Base-by-base conservation (phyloP, 1,140 invertebrate genomes). In the honey bee (Apis mellifera) region DNA sequence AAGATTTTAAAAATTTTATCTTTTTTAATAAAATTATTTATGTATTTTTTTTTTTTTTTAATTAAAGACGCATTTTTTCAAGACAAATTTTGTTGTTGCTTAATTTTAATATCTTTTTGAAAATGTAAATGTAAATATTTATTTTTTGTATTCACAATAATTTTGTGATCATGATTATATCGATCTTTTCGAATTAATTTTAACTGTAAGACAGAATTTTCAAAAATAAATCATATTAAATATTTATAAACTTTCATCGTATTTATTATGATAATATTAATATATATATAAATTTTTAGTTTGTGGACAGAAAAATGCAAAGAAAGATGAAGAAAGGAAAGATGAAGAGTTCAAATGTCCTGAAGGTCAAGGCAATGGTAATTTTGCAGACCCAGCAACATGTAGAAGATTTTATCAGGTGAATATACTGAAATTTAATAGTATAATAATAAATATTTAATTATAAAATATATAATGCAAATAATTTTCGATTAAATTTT, bases 341-440 rank as follows among this genome's bases (percentile, higher is more conserved):
- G 95, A 96, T 69, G 95, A 96, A 84, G 95, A 96, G 79, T 97
- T 97, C 84, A 92, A 92, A 75, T 97, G 97, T 90, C 97, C 97
- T 5, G 95, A 96, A 88, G 95, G 95, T 26, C 95, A 96, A 87
- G 98, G 97, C 83, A 98, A 98, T 91, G 98, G 98, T 73, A 98
- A 98, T 90, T 98, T 97, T 92, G 97, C 97, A n/a, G 97, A 98
- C 94, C 97, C 97, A 8, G 96, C 95, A 23, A 98, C 97, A 12
- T 98, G 97, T 90, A 95, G 97, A 84, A 95, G 97, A 89, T 98
- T 98, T 94, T 98, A 98, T 93, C 97, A 98, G 95, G 97, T 97
- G 94, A 66, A 78, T 71, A 26, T 12, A 54, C 1, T 9, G 2
- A 32, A 9, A 26, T 21, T 55, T 70, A 23, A 32, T 19, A 32